These are phyloP conservation scores for Platyura marginata DNA, from an alignment of 1,140 invertebrate genomes.

Conservation along the genomic window DNA sequence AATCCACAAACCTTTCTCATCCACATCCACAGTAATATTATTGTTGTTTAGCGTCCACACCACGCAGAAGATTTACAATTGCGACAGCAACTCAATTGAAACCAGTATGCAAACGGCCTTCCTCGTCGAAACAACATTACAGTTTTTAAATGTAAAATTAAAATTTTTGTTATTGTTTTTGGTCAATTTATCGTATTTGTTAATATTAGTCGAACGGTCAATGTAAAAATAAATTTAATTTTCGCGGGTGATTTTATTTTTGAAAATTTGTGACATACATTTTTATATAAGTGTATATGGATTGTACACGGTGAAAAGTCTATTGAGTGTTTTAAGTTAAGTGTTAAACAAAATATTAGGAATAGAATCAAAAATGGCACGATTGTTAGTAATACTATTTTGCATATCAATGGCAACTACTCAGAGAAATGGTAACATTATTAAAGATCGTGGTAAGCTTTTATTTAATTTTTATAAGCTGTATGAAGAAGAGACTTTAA, in stretches of 20 bases:
- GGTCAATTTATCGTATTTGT: neutral
- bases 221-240: neutral
- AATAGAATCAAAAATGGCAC: neutral
- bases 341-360: too few relatives aligned
- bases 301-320: too few relatives aligned
- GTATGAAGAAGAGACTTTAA: too few relatives aligned
- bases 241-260: neutral
- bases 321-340: too few relatives aligned
- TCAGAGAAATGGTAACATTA: neutral
- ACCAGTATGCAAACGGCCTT: neutral
- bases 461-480: too few relatives aligned
- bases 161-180: neutral
- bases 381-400: neutral
- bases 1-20: too few relatives aligned
- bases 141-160: neutral
- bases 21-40: too few relatives aligned
- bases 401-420: neutral
- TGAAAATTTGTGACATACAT: neutral
- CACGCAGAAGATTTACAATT: too few relatives aligned
- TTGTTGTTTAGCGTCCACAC: too few relatives aligned
- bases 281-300: neutral
- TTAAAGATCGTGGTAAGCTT: constrained; percentile 1
- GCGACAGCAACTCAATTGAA: too few relatives aligned
- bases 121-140: neutral
- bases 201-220: neutral